Conservation (phyloP, 2,113 vertebrate genomes). For the human region GRCh38 chr15:70957001-70957500, state of each 20-base stretch:
- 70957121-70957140: neutral
- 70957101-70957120: neutral
- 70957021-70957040: neutral
- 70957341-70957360: neutral
- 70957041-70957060: neutral
- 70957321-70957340: neutral
- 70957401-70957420: neutral
- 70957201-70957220: neutral
- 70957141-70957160: neutral
- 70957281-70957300: neutral
- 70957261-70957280: neutral
- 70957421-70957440: neutral
- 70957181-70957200: neutral
- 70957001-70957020: neutral
- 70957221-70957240: slow-evolving; percentile 29
- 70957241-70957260: neutral
- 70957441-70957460: neutral
- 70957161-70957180: neutral
- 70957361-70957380: neutral
- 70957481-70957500: neutral
- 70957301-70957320: neutral
- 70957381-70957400: neutral
- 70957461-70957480: neutral
- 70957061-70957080: neutral
- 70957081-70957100: neutral